Evolutionary conservation across 2,888 invertebrate species (phyloP).

Genomic region (Phortica magna): DNA sequence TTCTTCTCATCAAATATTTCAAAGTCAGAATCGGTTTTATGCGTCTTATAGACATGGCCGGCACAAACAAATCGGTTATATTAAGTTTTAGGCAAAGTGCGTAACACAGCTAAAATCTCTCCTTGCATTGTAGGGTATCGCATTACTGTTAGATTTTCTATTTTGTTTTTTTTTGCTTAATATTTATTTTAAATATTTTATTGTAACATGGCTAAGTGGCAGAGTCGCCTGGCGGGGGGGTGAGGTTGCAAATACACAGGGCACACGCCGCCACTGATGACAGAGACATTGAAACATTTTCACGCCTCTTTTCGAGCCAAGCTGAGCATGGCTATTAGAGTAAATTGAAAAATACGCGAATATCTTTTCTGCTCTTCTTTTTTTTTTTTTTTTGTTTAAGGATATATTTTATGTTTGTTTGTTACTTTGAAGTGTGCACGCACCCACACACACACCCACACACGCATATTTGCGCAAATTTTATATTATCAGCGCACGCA

Average conservation of each 20-base stretch:
- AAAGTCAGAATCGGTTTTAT: background rate
- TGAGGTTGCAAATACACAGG: too few species aligned
- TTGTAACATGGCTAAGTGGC: too few species aligned
- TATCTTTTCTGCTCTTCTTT: conserved; percentile 32
- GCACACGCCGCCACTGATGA: background rate
- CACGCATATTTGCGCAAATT: conserved; percentile 28
- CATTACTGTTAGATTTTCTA: background rate
- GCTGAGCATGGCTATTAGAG: conserved; percentile 66
- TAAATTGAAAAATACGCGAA: conserved; percentile 65
- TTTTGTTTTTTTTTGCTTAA: background rate
- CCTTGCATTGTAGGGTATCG: background rate
- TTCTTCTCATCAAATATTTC: conserved; percentile 27
- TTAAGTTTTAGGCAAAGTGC: background rate
- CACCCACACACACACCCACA: conserved; percentile 36
- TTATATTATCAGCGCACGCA: conserved; percentile 65
- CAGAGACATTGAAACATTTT: background rate
- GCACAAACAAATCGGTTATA: background rate
- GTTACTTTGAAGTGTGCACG: conserved; percentile 60
- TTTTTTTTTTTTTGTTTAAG: conserved; percentile 33
- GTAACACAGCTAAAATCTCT: background rate
- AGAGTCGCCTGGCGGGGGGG: too few species aligned
- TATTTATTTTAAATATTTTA: conserved; percentile 23
- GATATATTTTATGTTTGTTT: conserved; percentile 65
- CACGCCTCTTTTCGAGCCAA: conserved; percentile 17
- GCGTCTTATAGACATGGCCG: background rate